A percentile compares a stretch with the other conserved stretches of the same genome.
Evolutionary conservation across 2,113 vertebrate species (phyloP).

Genomic region (Myanophis thanlyinensis): DNA sequence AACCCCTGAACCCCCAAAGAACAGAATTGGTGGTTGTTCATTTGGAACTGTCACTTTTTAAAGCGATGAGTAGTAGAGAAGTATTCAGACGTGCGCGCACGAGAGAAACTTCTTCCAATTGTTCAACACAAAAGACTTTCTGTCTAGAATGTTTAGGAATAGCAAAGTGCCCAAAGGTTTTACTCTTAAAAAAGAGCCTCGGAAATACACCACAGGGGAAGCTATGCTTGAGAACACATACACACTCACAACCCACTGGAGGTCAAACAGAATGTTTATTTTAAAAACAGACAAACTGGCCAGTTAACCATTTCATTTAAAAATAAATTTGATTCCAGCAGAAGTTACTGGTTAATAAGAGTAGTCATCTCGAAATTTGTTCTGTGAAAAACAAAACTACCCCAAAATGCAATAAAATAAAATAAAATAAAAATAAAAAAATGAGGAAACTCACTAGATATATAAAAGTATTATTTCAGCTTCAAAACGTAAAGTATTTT

Average conservation of each 20-base stretch:
- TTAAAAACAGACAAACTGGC: conserved; percentile 50
- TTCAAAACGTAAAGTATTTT: conserved; percentile 20
- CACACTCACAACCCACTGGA: not conserved
- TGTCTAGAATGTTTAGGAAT: not conserved
- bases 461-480: conserved; percentile 32
- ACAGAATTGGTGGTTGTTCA: not conserved
- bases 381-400: conserved; percentile 3
- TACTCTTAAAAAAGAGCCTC: not conserved
- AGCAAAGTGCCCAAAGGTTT: not conserved
- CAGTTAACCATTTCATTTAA: conserved; percentile 11
- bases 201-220: not conserved
- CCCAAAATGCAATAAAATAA: not conserved
- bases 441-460: conserved; percentile 27
- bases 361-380: conserved; percentile 12
- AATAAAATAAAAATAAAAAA: not conserved
- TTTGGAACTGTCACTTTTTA: not conserved
- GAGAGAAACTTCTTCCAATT: not conserved
- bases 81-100: too few species aligned
- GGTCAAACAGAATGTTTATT: conserved; percentile 61
- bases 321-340: conserved; percentile 58
- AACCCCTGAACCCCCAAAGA: not conserved
- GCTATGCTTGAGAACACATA: not conserved
- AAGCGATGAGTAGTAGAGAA: not conserved
- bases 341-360: conserved; percentile 38
- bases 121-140: not conserved